phyloP scores from a whole-genome alignment of 2,797 vertebrate species.

The Sebastes matsubarae region DNA sequence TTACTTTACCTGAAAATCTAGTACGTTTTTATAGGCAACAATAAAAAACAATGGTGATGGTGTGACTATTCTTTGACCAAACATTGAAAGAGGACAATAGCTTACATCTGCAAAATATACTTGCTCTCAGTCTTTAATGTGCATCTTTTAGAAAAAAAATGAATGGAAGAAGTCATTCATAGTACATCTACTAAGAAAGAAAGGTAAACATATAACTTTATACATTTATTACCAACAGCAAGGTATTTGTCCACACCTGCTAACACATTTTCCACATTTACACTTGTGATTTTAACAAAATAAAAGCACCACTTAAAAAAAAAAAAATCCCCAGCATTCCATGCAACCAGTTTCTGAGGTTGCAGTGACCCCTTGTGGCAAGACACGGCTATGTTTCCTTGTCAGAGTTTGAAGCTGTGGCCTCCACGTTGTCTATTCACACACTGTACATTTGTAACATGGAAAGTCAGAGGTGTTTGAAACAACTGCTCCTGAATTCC shows the following conservation, averaged over 20 bases:
- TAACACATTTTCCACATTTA: background rate
- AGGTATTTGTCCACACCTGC: background rate
- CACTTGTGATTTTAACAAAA: background rate
- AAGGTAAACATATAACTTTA: background rate
- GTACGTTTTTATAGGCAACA: background rate
- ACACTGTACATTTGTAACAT: conserved; percentile 18
- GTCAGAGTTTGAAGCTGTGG: background rate
- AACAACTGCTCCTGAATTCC: conserved; percentile 22
- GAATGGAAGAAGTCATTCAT: background rate
- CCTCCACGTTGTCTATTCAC: conserved; percentile 18
- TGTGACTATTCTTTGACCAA: background rate
- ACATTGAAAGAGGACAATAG: background rate
- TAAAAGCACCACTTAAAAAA: background rate
- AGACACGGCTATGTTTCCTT: background rate
- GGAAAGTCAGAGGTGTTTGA: conserved; percentile 26
- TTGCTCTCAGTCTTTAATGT: background rate
- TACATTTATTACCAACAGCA: background rate
- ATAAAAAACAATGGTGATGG: background rate
- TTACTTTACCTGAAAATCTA: background rate
- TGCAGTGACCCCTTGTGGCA: conserved; percentile 75
- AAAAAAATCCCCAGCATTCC: background rate
- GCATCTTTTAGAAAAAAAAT: background rate
- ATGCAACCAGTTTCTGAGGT: conserved; percentile 30
- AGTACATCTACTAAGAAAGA: background rate
- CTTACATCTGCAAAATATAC: background rate